phyloP scores from a whole-genome alignment of 2,113 vertebrate species.

The Gymnogyps californianus region DNA sequence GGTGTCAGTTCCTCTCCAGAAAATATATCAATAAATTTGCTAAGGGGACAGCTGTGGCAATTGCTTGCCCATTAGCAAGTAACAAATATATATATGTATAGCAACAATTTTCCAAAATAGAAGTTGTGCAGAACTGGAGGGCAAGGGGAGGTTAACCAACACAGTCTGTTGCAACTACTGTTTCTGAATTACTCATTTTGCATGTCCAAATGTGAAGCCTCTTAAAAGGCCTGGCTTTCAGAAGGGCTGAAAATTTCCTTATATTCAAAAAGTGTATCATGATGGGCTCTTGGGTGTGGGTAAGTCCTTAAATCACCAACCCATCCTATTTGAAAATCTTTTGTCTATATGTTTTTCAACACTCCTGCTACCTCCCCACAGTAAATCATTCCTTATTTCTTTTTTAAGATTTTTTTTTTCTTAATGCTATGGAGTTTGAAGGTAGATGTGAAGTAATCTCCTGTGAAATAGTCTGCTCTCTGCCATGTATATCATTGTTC shows the following conservation, averaged over 20 bases:
- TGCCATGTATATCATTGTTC: not conserved
- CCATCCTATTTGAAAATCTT: not conserved
- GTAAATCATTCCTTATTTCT: not conserved
- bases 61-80: not conserved
- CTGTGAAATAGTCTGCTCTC: not conserved
- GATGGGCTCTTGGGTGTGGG: not conserved
- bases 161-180: not conserved
- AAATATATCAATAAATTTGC: not conserved
- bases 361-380: not conserved
- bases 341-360: not conserved
- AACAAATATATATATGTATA: not conserved
- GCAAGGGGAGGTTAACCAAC: not conserved
- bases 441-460: not conserved
- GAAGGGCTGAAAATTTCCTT: not conserved
- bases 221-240: not conserved
- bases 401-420: not conserved
- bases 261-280: not conserved
- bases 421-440: not conserved
- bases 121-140: not conserved
- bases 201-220: not conserved
- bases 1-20: not conserved
- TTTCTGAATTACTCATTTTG: not conserved
- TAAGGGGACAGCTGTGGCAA: not conserved
- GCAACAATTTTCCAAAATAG: not conserved
- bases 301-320: not conserved